Evolutionary conservation across 2,113 vertebrate genomes (phyloP), one percentile per base, ranked within the genome.

Genomic region (Podiceps cristatus): DNA sequence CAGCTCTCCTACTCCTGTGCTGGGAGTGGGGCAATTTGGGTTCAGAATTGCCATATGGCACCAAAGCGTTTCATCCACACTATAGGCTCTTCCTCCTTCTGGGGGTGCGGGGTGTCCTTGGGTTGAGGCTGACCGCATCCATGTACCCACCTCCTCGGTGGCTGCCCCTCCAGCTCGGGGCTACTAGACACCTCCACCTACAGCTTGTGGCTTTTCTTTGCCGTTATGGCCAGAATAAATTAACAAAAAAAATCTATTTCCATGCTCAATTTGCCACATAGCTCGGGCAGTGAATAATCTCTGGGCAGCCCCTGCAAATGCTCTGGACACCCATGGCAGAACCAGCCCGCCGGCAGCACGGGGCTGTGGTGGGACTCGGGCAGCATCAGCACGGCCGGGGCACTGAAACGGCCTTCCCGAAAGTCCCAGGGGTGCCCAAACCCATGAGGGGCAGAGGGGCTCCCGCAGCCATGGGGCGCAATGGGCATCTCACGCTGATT

Each of bases 91-190:
- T 28, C 50, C 14, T 86, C 18, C 6, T 56, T 28, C 19, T 1
- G 2, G 1, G 33, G 31, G 25, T 0, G 0, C 28, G 2, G 1
- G 40, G 24, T 50, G 3, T 5, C 66, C 7, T 13, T 49, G 63
- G 18, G 33, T 76, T 76, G 59, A 35, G 59, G 63, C 29, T 86
- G 63, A 23, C 37, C 15, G 3, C 1, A 0, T 18, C 37, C 69
- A 20, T 1, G 13, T n/a, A 27, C 25, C 59, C 80, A 5, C 9
- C 17, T 55, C 24, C 76, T 50, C 0, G 0, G 52, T 8, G n/a
- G 20, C 50, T 68, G 63, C 52, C 55, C 49, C 58, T 37, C 23
- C 63, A 35, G 22, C 69, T 71, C 69, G 11, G 35, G 23, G 18
- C 47, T 5, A 1, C 49, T 20, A 55, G 35, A 62, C 63, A n/a